Percentiles rank a stretch among this genome's conserved stretches.
Conservation (phyloP, 2,888 invertebrate species). For the Mythimna pallens region DNA sequence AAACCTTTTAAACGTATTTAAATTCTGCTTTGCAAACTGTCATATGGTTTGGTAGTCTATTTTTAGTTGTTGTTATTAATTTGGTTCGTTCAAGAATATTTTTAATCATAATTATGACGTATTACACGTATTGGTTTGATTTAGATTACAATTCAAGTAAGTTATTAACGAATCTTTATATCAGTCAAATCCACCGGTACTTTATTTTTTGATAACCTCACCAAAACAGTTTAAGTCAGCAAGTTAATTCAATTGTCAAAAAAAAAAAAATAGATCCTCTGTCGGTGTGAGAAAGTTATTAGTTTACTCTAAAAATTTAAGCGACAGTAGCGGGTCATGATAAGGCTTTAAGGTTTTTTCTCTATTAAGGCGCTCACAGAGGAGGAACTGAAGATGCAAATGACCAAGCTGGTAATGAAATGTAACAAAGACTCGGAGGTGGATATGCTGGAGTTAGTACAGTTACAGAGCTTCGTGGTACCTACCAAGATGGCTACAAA, state of each 20-base stretch:
- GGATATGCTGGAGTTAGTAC: constrained; percentile 76
- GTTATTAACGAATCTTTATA: background rate
- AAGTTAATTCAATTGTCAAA: too few species aligned
- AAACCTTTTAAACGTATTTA: too few species aligned
- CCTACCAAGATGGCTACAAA: constrained; percentile 85
- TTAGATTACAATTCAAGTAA: background rate
- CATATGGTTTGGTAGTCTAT: too few species aligned
- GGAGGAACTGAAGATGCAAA: constrained; percentile 76
- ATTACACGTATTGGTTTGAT: background rate
- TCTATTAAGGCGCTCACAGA: constrained; percentile 75
- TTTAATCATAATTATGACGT: too few species aligned
- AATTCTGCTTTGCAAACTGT: too few species aligned
- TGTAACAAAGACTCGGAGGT: constrained; percentile 78
- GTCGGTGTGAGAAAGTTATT: too few species aligned
- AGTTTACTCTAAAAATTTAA: background rate
- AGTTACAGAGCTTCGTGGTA: constrained; percentile 72
- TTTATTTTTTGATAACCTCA: background rate
- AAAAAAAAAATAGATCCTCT: too few species aligned
- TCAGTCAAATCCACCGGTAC: background rate
- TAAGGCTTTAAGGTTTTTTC: background rate
- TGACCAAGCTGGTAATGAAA: constrained; percentile 76
- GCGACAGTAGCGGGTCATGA: too few species aligned
- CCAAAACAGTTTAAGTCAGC: too few species aligned
- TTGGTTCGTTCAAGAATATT: too few species aligned
- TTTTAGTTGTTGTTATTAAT: too few species aligned